Conservation (phyloP, 2,888 invertebrate genomes). For the Limulus polyphemus region DNA sequence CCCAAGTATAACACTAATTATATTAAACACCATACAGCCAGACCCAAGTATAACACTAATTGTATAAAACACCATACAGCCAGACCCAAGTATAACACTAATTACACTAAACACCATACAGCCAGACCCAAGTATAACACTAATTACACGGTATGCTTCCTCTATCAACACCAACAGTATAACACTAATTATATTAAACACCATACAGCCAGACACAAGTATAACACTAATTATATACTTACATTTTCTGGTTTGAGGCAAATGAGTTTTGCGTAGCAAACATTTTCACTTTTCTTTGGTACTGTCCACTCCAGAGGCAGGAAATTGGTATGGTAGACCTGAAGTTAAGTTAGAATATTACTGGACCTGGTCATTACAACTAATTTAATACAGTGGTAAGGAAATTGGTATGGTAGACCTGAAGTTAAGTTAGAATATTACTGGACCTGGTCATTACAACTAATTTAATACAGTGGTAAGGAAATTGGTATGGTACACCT, state of each 20-base stretch:
- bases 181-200: too few relatives aligned
- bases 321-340: constrained; percentile 79
- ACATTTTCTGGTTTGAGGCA: constrained; percentile 37
- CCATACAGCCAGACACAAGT: too few relatives aligned
- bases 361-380: too few relatives aligned
- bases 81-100: not conserved
- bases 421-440: constrained; percentile 4
- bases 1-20: too few relatives aligned
- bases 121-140: not conserved
- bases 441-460: too few relatives aligned
- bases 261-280: constrained; percentile 76
- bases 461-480: too few relatives aligned
- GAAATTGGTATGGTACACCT: constrained; percentile 79
- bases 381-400: too few relatives aligned
- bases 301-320: constrained; percentile 92
- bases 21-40: too few relatives aligned
- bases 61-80: too few relatives aligned
- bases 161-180: not conserved
- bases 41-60: too few relatives aligned
- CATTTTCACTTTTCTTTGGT: constrained; percentile 68
- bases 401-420: constrained; percentile 79
- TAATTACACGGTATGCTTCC: not conserved
- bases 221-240: constrained; percentile 5
- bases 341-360: constrained; percentile 4
- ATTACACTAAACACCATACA: too few relatives aligned